Conservation (phyloP, 1,140 invertebrate genomes). For the Anoplophora glabripennis region DNA sequence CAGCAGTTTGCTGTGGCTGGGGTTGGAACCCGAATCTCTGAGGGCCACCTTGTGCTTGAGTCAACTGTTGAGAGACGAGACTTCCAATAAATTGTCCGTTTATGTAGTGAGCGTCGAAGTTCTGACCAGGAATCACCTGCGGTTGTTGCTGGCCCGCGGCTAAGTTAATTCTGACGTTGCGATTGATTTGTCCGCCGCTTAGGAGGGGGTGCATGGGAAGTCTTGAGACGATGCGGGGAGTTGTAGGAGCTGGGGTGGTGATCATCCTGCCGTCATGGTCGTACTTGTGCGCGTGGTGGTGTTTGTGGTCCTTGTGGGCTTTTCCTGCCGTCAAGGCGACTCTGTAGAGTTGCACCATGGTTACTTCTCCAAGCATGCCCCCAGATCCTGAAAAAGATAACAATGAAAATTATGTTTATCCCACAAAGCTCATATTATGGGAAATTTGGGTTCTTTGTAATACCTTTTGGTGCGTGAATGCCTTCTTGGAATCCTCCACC, state of each 20-base stretch:
- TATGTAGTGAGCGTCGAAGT: slow-evolving; percentile 55
- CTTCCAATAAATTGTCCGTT: slow-evolving; percentile 61
- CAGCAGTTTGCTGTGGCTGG: neutral
- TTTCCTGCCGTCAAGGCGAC: slow-evolving; percentile 77
- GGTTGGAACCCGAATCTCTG: slow-evolving; percentile 30
- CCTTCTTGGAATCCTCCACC: slow-evolving; percentile 59
- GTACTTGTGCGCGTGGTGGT: slow-evolving; percentile 76
- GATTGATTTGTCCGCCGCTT: slow-evolving; percentile 67
- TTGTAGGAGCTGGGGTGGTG: slow-evolving; percentile 58
- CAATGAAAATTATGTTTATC: neutral
- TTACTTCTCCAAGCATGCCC: slow-evolving; percentile 72
- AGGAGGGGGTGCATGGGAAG: slow-evolving; percentile 59
- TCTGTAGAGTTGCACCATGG: slow-evolving; percentile 73
- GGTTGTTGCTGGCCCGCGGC: slow-evolving; percentile 48
- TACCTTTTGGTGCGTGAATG: slow-evolving; percentile 55
- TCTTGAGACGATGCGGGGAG: slow-evolving; percentile 51
- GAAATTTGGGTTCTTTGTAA: slow-evolving; percentile 1
- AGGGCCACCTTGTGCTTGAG: slow-evolving; percentile 9
- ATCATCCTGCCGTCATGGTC: slow-evolving; percentile 68
- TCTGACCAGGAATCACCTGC: slow-evolving; percentile 51
- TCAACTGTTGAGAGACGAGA: slow-evolving; percentile 56
- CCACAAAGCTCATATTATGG: neutral
- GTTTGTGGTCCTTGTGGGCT: slow-evolving; percentile 79
- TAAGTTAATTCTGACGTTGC: slow-evolving; percentile 57
- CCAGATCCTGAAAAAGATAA: slow-evolving; percentile 53